phyloP scores from a whole-genome alignment of 2,797 vertebrate genomes.

The Oreonectes daqikongensis region DNA sequence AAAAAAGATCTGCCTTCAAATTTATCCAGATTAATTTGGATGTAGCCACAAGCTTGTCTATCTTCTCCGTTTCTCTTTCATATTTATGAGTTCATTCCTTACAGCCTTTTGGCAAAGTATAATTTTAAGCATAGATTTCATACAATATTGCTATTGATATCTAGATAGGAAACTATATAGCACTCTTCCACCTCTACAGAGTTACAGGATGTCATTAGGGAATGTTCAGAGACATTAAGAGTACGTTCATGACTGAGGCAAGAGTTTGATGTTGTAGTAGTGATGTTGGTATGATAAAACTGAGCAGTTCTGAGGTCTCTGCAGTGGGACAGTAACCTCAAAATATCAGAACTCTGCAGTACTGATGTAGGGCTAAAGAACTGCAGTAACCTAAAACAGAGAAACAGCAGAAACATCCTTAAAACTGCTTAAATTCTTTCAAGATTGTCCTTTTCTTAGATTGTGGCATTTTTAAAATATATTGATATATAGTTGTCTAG shows the following conservation, averaged over 20 bases:
- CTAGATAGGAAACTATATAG: background rate
- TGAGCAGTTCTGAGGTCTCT: background rate
- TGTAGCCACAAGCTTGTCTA: background rate
- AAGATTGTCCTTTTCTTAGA: background rate
- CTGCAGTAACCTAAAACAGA: constrained; percentile 1
- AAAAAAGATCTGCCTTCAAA: background rate
- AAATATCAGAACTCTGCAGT: background rate
- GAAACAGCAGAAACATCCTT: background rate
- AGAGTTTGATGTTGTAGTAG: background rate
- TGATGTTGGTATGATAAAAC: background rate
- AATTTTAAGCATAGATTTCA: background rate
- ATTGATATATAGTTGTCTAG: background rate
- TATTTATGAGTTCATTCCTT: background rate
- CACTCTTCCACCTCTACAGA: background rate
- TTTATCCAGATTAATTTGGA: background rate
- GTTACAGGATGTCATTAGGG: background rate
- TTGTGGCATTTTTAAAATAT: background rate
- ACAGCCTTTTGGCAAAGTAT: background rate
- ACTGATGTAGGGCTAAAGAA: constrained; percentile 2
- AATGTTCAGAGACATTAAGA: background rate
- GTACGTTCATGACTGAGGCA: background rate
- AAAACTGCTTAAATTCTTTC: background rate
- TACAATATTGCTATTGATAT: background rate
- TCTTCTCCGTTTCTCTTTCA: background rate
- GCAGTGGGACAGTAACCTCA: background rate